A percentile compares a stretch with the other conserved stretches of the same genome.
These are phyloP conservation scores for Drosophila kuntzei DNA, from an alignment of 2,888 invertebrate species.

Conservation along the genomic window DNA sequence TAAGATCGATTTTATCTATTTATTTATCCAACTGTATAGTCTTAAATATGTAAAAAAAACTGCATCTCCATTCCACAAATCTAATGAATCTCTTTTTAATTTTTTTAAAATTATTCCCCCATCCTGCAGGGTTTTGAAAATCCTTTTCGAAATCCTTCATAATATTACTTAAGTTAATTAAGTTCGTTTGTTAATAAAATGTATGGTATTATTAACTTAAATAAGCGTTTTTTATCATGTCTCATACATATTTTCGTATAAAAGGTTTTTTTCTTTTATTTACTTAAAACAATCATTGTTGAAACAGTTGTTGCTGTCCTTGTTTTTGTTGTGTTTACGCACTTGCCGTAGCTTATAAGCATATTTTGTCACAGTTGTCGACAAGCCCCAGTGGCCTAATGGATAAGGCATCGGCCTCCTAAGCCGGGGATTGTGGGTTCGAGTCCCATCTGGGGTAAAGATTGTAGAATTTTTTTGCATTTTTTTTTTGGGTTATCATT, in stretches of 20 bases:
- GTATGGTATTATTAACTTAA: slow-evolving; percentile 14
- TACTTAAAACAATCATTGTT: slow-evolving; percentile 13
- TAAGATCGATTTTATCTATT: neutral
- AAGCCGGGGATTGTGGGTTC: slow-evolving; percentile 73
- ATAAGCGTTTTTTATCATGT: neutral
- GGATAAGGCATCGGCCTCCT: slow-evolving; percentile 74
- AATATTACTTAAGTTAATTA: slow-evolving; percentile 3
- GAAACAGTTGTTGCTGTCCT: slow-evolving; percentile 32
- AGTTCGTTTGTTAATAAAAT: slow-evolving; percentile 26
- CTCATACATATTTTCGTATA: neutral
- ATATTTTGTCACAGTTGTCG: neutral
- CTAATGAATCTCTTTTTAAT: no score
- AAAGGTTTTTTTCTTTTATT: neutral
- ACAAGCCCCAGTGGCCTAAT: slow-evolving; percentile 69
- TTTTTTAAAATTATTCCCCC: neutral
- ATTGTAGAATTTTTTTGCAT: neutral
- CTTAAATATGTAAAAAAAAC: neutral
- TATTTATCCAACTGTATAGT: neutral
- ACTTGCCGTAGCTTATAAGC: slow-evolving; percentile 1
- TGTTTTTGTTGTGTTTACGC: neutral
- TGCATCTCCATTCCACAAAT: slow-evolving; percentile 2
- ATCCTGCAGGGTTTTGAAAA: slow-evolving; percentile 12
- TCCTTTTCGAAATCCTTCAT: slow-evolving; percentile 18
- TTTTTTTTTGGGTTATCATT: neutral
- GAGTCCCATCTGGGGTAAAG: slow-evolving; percentile 65